Evolutionary conservation across 53 echinoderm and acorn worm species (phyloP), one percentile per base, ranked within the genome.

Genomic region (Luidia sarsii): DNA sequence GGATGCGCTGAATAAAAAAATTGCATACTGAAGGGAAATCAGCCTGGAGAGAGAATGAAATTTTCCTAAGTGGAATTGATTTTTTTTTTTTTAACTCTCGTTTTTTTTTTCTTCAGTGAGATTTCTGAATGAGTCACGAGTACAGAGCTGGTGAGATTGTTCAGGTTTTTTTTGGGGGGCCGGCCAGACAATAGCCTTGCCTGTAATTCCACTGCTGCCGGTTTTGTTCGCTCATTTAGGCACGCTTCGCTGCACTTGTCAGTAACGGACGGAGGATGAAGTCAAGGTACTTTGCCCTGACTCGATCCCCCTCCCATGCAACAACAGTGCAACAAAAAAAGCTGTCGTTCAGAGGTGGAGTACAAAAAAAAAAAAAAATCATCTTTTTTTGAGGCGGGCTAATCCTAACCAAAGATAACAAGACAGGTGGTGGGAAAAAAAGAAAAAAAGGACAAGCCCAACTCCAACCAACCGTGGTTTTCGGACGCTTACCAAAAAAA

Each of bases 391-490:
- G 20, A n/a, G n/a, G n/a, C n/a, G 25, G 25, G 20, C 24, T 77
- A 77, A 77, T 77, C 77, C 39, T 19, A 30, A 46, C 8, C 31
- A 61, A 77, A 31, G 62, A 77, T 61, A 61, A 56, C 72, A 72
- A 9, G n/a, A 77, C 45, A n/a, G n/a, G 59, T 59, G 45, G 13
- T 31, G 59, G 71, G 56, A 39, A 57, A 24, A 57, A 31, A 18
- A n/a, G n/a, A n/a, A n/a, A n/a, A n/a, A n/a, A n/a, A n/a, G n/a
- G n/a, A n/a, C n/a, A n/a, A n/a, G n/a, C n/a, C n/a, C n/a, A n/a
- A n/a, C n/a, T n/a, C n/a, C n/a, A n/a, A n/a, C n/a, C n/a, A n/a
- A n/a, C n/a, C n/a, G n/a, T n/a, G n/a, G n/a, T n/a, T n/a, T n/a
- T n/a, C n/a, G n/a, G n/a, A n/a, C n/a, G n/a, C n/a, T n/a, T n/a